Evolutionary conservation across 2,113 vertebrate genomes (phyloP), one percentile per base, ranked within the genome.

Genomic region (human): DNA sequence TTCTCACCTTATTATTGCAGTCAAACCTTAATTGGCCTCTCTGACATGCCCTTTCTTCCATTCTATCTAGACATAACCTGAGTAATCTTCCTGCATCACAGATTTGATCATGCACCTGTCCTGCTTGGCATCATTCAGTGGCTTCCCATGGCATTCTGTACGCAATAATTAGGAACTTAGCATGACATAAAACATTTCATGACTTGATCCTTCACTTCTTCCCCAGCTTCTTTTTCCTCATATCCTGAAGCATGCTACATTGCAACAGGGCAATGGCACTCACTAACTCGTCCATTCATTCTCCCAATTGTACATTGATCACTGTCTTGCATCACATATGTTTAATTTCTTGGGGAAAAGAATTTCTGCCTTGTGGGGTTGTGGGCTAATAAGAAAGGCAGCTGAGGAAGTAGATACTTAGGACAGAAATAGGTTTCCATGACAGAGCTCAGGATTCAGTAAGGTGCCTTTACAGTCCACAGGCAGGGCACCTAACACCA

Each of bases 41-140:
- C 35, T 35, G 50, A 78, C 18, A 14, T 84, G 32, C 68, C 64
- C 27, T 84, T 35, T 70, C 40, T 43, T 20, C 45, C 30, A 61
- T 23, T 14, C 38, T 30, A 52, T n/a, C 43, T 45, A 40, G 35
- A 48, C 32, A 70, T 5, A 89, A 45, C 20, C 14, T 0, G 20
- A 25, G 25, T 35, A 59, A 61, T 61, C 72, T 80, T 86, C 48
- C 64, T 43, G 30, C 25, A 50, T 11, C 13, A 40, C 5, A 55
- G 11, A 25, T 16, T 10, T 1, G 16, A 52, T 22, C 6, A 25
- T 10, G n/a, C 27, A 5, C 3, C 3, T 14, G 27, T 32, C 6
- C 40, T 11, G 1, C 35, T n/a, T 23, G 16, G 16, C 32, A 20
- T 50, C 17, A 17, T 14, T 35, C 40, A 20, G 22, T 6, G 40